A percentile compares a stretch with the other conserved stretches of the same genome.
Evolutionary conservation across 2,113 vertebrate species (phyloP).

Genomic region (Menidia beryllina): DNA sequence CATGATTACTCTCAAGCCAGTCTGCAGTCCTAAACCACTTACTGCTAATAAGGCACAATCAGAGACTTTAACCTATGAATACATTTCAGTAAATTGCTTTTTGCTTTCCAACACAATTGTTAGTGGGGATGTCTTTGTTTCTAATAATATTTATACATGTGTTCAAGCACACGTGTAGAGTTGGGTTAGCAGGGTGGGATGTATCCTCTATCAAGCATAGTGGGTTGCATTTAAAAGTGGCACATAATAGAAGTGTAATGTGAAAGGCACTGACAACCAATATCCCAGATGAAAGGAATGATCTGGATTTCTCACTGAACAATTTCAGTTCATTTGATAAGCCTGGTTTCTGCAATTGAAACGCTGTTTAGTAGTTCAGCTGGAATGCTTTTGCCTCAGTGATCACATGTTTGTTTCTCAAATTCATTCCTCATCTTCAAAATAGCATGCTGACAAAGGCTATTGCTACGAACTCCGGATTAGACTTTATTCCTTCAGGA

Average conservation of each 20-base stretch:
- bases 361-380: conserved; percentile 20
- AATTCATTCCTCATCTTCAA: not conserved
- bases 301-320: conserved; percentile 47
- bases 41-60: conserved; percentile 72
- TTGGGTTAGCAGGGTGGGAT: conserved; percentile 28
- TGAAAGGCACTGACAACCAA: conserved; percentile 51
- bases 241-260: conserved; percentile 31
- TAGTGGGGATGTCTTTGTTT: conserved; percentile 34
- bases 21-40: conserved; percentile 60
- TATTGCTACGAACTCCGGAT: conserved; percentile 17
- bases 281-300: conserved; percentile 37
- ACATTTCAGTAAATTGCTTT: conserved; percentile 78
- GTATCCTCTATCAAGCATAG: conserved; percentile 32
- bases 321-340: conserved; percentile 57
- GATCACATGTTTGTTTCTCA: conserved; percentile 10
- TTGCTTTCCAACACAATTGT: conserved; percentile 65
- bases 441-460: conserved; percentile 20
- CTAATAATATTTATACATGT: conserved; percentile 6
- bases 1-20: conserved; percentile 41
- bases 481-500: not conserved
- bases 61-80: conserved; percentile 64
- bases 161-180: not conserved
- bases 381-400: conserved; percentile 19
- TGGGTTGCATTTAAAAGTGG: conserved; percentile 49
- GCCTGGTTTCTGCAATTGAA: conserved; percentile 32